These are phyloP conservation scores for Bostrychus sinensis DNA, from an alignment of 2,113 vertebrate species.

Conservation along the genomic window DNA sequence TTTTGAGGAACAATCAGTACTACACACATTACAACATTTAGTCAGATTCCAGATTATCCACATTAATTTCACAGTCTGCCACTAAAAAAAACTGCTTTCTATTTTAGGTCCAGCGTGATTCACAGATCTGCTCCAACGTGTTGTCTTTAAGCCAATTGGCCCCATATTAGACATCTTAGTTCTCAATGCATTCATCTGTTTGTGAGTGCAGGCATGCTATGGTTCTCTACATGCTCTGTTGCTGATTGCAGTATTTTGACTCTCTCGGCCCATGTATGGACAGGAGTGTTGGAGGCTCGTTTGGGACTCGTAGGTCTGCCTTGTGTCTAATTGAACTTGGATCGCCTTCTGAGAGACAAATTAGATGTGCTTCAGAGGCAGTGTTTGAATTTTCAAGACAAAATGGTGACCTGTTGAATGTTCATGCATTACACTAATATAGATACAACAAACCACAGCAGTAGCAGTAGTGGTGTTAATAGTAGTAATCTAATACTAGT, in stretches of 20 bases:
- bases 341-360: slow-evolving; percentile 18
- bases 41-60: background rate
- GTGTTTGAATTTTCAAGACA: slow-evolving; percentile 31
- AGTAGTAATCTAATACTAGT: too few relatives aligned
- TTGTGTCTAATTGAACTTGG: slow-evolving; percentile 42
- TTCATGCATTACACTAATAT: too few relatives aligned
- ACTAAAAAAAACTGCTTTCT: slow-evolving; percentile 2
- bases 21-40: background rate
- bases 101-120: slow-evolving; percentile 16
- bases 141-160: slow-evolving; percentile 29
- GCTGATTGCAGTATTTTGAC: slow-evolving; percentile 35
- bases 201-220: slow-evolving; percentile 28
- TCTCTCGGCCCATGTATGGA: slow-evolving; percentile 46
- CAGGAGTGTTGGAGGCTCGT: slow-evolving; percentile 12
- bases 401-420: background rate
- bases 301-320: slow-evolving; percentile 9
- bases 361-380: slow-evolving; percentile 10
- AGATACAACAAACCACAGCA: too few relatives aligned
- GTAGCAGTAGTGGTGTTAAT: too few relatives aligned
- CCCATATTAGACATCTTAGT: slow-evolving; percentile 7
- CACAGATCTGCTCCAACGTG: slow-evolving; percentile 12
- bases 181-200: slow-evolving; percentile 24
- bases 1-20: background rate
- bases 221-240: slow-evolving; percentile 28
- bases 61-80: slow-evolving; percentile 2